Evolutionary conservation across 1,140 invertebrate genomes (phyloP), one percentile per base, ranked within the genome.

Genomic region (Drosophila erecta): DNA sequence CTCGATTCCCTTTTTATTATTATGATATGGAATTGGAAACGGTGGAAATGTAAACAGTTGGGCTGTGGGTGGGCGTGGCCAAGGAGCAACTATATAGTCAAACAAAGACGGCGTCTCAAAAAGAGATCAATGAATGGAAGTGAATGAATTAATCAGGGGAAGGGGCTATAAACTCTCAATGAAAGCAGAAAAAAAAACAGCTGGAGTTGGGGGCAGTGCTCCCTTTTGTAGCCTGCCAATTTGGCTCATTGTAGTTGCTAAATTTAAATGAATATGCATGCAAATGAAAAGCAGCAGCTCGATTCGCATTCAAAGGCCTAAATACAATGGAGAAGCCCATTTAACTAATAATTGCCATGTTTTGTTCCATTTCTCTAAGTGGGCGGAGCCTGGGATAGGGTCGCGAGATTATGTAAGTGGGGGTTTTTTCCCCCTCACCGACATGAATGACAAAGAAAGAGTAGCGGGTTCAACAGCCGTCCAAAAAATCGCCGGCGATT

Each of bases 241-340:
- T 61, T 60, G 64, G 27, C 55, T 22, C 57, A 76, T 58, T 76
- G 79, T 72, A 56, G 56, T 49, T 47, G 55, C 44, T 64, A 56
- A 62, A 60, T 62, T 79, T 71, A 67, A 81, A 81, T 83, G 79
- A 81, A 81, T 69, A 43, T 61, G 65, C 81, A 73, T 49, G 65
- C 76, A 76, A 84, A 81, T 77, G 57, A 64, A 76, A 66, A 74
- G 76, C 76, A 62, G 61, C 79, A 72, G 46, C 69, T 64, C 49
- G 44, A 57, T 43, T 56, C 46, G 55, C 57, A 80, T 80, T 80
- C 37, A 69, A 70, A 62, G 37, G 15, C 40, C 55, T 40, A 53
- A 69, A 51, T 60, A 71, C 66, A 73, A 73, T 49, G 64, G 58
- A 50, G 30, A 43, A 69, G 62, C 65, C 67, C 71, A 81, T 71